Base-by-base conservation (phyloP, 2,888 invertebrate species). In the Onthophagus sagittarius region DNA sequence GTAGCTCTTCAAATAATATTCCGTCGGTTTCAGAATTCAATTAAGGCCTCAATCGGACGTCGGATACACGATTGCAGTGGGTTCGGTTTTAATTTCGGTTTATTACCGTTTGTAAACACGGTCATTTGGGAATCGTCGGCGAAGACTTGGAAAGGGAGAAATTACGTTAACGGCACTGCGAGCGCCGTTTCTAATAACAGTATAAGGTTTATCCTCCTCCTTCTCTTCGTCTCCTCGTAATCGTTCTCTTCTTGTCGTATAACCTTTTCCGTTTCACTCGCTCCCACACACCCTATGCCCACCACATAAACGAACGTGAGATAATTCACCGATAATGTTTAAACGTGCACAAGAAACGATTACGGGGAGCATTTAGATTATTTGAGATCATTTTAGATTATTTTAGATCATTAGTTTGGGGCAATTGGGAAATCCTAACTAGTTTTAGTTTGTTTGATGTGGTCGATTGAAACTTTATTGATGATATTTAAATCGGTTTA, bases 101-200 rank as follows among this genome's bases (percentile, higher is more conserved):
- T 71, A 71, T 71, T 71, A 71, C 53, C 71, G 71, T 71, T 71
- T 71, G 71, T 71, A 71, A 71, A 71, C 71, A 71, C 62, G 62
- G 71, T 71, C 71, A 71, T 71, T 71, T 71, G 71, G 23, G 71
- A 62, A 62, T 62, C 23, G 62, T 53, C 64, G 31, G 67, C 67
- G 9, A 32, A 15, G 31, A 31, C 67, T 2, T n/a, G 67, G 15
- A 23, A n/a, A 67, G 67, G 67, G n/a, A 53, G 39, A 53, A 70
- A 71, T 71, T 71, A 71, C 62, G 53, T 15, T 71, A 71, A 71
- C 71, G 71, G 71, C 62, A 71, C 67, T 7, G n/a, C 23, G 67
- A 31, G 23, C 67, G 67, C 23, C 39, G 39, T 53, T 53, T 53
- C 67, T 67, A 67, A 67, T 67, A 67, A 67, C 67, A 67, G 67